phyloP scores from a whole-genome alignment of 2,113 vertebrate genomes.

The Phaethon lepturus region DNA sequence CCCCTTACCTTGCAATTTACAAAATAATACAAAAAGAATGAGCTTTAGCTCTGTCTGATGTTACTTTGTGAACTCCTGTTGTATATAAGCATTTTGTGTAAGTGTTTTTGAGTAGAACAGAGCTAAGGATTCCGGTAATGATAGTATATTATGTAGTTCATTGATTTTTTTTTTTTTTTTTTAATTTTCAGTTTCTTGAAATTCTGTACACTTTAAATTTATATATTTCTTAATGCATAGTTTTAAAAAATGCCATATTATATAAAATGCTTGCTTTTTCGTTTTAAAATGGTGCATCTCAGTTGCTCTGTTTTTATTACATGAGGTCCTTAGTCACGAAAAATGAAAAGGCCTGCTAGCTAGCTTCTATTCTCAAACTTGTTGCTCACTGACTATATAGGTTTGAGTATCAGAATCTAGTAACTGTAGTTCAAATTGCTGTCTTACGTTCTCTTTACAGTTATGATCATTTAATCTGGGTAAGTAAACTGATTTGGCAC shows the following conservation, averaged over 20 bases:
- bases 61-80: not conserved
- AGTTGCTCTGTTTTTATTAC: not conserved
- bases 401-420: not conserved
- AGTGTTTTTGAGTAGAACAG: not conserved
- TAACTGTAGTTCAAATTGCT: not conserved
- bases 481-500: not conserved
- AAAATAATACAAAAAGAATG: not conserved
- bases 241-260: not conserved
- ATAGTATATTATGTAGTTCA: not conserved
- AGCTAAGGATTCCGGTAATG: not conserved
- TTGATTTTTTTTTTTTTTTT: not conserved
- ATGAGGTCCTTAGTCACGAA: not conserved
- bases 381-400: not conserved
- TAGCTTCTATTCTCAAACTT: not conserved
- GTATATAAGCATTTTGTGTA: not conserved
- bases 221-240: not conserved
- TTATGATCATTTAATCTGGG: not conserved
- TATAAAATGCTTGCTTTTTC: not conserved
- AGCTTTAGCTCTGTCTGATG: not conserved
- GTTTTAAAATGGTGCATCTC: not conserved
- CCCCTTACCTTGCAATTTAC: not conserved
- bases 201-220: not conserved
- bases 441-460: not conserved
- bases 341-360: not conserved
- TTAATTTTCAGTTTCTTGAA: not conserved